phyloP scores from a whole-genome alignment of 2,797 vertebrate genomes.

The Scarus forsteni region DNA sequence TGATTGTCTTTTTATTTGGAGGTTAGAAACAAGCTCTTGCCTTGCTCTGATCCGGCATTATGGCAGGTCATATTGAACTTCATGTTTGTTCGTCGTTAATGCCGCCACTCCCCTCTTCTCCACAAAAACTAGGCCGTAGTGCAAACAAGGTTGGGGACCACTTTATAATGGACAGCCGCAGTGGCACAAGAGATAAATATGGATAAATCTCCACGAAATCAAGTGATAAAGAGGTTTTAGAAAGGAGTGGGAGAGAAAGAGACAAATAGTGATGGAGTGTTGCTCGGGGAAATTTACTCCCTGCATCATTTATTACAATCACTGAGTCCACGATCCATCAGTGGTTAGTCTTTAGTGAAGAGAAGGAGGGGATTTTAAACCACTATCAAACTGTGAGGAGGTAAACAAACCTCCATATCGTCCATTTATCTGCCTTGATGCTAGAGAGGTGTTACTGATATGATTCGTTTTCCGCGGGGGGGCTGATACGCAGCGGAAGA shows the following conservation, averaged over 20 bases:
- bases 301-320: neutral
- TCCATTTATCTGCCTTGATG: conserved; percentile 6
- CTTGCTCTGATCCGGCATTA: too few species aligned
- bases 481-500: conserved; percentile 14
- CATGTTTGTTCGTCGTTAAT: too few species aligned
- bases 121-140: too few species aligned
- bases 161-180: neutral
- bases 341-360: neutral
- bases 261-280: neutral
- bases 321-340: neutral
- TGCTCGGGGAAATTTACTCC: neutral
- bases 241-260: neutral
- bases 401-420: neutral
- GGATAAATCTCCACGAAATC: neutral
- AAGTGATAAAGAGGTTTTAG: neutral
- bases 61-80: too few species aligned
- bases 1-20: too few species aligned
- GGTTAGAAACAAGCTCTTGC: too few species aligned
- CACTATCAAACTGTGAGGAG: neutral
- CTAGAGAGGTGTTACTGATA: conserved; percentile 2
- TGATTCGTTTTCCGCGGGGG: conserved; percentile 9
- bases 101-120: too few species aligned
- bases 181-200: neutral
- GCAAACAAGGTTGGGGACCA: neutral
- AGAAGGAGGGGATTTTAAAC: neutral